A percentile compares a stretch with the other conserved stretches of the same genome.
Evolutionary conservation across 2,113 vertebrate species (phyloP).

Genomic region (Thryonomys swinderianus): DNA sequence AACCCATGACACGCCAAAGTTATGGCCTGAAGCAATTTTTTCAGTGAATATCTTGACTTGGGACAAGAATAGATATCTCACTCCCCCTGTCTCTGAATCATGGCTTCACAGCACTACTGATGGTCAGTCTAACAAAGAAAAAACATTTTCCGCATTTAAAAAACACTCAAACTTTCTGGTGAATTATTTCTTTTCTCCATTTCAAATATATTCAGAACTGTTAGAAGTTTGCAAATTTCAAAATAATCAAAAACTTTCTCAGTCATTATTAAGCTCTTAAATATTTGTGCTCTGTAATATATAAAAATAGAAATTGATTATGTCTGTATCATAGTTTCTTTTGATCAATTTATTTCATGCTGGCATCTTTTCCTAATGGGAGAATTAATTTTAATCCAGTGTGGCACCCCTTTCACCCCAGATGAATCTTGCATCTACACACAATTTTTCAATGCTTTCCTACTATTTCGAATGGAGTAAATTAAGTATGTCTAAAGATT

Average conservation of each 20-base stretch:
- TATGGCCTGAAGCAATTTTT: slow-evolving; percentile 79
- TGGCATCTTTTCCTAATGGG: slow-evolving; percentile 7
- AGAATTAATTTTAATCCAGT: slow-evolving; percentile 58
- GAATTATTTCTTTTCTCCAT: slow-evolving; percentile 23
- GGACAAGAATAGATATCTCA: slow-evolving; percentile 67
- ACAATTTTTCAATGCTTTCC: neutral
- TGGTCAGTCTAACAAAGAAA: slow-evolving; percentile 59
- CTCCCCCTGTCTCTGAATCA: neutral
- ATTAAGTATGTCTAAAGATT: slow-evolving; percentile 49
- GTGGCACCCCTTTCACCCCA: neutral
- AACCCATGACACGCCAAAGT: slow-evolving; percentile 79
- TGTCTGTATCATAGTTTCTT: slow-evolving; percentile 39
- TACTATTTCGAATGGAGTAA: slow-evolving; percentile 50
- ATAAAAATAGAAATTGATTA: slow-evolving; percentile 54
- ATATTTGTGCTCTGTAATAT: slow-evolving; percentile 17
- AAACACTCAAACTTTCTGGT: slow-evolving; percentile 51
- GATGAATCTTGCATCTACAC: neutral
- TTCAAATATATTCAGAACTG: neutral
- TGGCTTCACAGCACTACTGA: slow-evolving; percentile 8
- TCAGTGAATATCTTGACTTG: slow-evolving; percentile 59
- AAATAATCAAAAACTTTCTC: slow-evolving; percentile 61
- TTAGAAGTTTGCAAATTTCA: slow-evolving; percentile 49
- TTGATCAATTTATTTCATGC: slow-evolving; percentile 42
- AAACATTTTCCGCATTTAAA: neutral
- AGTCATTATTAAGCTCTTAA: slow-evolving; percentile 18